Conservation (phyloP, 1,140 invertebrate species). For the Brachionus paranguensis region DNA sequence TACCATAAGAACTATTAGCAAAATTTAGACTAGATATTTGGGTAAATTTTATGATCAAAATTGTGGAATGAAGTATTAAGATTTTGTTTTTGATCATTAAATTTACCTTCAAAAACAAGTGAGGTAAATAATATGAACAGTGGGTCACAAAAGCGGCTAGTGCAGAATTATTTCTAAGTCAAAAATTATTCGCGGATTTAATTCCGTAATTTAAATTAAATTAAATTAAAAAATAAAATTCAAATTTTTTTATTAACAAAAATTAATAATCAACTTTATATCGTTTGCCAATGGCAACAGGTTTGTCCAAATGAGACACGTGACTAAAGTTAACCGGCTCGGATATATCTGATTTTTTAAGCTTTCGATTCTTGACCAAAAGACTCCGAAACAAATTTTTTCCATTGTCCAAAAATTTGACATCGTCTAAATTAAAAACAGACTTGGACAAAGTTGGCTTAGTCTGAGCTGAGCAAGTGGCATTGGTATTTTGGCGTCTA, state of each 20-base stretch:
- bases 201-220: not conserved
- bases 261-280: slow-evolving; percentile 35
- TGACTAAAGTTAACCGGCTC: slow-evolving; percentile 35
- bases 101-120: too few relatives aligned
- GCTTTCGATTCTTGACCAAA: slow-evolving; percentile 21
- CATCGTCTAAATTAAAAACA: not conserved
- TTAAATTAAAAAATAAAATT: not conserved
- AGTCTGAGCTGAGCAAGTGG: not conserved
- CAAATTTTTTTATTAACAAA: slow-evolving; percentile 6
- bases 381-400: not conserved
- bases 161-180: too few relatives aligned
- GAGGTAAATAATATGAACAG: too few relatives aligned
- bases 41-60: too few relatives aligned
- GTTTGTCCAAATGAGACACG: slow-evolving; percentile 33
- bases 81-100: too few relatives aligned
- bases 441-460: not conserved
- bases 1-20: too few relatives aligned
- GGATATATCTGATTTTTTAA: slow-evolving; percentile 38
- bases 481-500: not conserved
- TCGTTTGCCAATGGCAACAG: slow-evolving; percentile 31
- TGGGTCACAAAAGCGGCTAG: too few relatives aligned
- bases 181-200: not conserved
- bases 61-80: too few relatives aligned
- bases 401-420: not conserved
- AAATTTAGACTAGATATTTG: too few relatives aligned